Evolutionary conservation across 2,888 invertebrate species (phyloP), one percentile per base, ranked within the genome.

Genomic region (Diarsia brunnea): DNA sequence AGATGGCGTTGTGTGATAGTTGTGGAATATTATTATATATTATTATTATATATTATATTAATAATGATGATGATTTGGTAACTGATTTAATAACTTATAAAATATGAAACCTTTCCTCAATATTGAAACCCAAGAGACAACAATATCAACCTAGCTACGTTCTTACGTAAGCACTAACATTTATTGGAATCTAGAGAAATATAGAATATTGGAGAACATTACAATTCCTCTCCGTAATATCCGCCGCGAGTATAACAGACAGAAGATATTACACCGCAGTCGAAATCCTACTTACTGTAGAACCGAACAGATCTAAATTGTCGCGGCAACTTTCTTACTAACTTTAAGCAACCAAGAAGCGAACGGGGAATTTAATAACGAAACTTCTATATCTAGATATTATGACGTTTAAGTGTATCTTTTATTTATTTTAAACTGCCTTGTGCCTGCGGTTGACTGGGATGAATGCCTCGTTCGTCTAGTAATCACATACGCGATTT

Each of bases 201-300:
- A 69, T 66, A 63, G 31, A 74, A 60, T 55, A 80, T 61, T 21
- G 51, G 45, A 65, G 47, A 49, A 61, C 53, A 69, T 73, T 65
- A 84, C 83, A 82, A 78, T 67, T 58, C 71, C 45, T 55, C 60
- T 69, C 38, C 38, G 63, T 55, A 77, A 82, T 69, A 86, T 78
- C 79, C 24, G 11, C 55, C 45, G 38, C 49, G 24, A 68, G 58
- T 45, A 73, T 53, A 74, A 60, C 58, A 63, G 71, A 68, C 67
- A 84, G 67, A 68, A 55, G 53, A 86, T 72, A 80, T 84, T 71
- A 81, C 68, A 49, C 68, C 68, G 79, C 69, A 61, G 49, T 60
- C 53, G 63, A 73, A 75, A 87, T 64, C 69, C 61, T 43, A 85
- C n/a, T 49, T 66, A 60, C 75, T 60, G 27, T 24, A 49, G 61